Percentiles rank a stretch among this genome's conserved stretches.
Conservation (phyloP, 1,140 invertebrate genomes). For the Hyposmocoma kahamanoa region DNA sequence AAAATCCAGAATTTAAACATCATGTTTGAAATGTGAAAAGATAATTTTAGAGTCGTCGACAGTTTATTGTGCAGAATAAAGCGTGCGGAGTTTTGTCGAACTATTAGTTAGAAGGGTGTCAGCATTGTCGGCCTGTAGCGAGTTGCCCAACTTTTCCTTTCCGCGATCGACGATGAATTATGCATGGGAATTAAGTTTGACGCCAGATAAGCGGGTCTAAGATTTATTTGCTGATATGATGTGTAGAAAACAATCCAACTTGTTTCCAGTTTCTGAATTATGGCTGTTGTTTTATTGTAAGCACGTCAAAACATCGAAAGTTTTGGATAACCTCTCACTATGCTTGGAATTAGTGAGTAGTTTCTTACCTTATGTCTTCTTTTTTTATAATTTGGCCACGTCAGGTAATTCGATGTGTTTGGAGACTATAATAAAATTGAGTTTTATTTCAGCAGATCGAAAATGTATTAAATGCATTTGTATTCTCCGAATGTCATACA, state of each 20-base stretch:
- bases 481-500: conserved; percentile 21
- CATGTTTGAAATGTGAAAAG: no score
- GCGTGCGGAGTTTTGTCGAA: neutral
- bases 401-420: no score
- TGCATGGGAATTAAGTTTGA: conserved; percentile 71
- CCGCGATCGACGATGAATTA: conserved; percentile 54
- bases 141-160: conserved; percentile 45
- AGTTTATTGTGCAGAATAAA: neutral
- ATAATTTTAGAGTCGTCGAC: no score
- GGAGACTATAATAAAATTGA: no score
- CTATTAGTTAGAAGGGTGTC: conserved; percentile 16
- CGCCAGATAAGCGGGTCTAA: conserved; percentile 64
- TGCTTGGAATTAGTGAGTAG: neutral
- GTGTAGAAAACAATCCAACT: conserved; percentile 68
- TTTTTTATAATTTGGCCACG: no score
- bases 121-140: conserved; percentile 32
- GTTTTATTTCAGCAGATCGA: no score
- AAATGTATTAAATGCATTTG: conserved; percentile 3
- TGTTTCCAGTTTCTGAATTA: conserved; percentile 64
- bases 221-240: conserved; percentile 70
- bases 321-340: conserved; percentile 18
- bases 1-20: no score
- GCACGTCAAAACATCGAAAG: conserved; percentile 44
- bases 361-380: no score
- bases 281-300: conserved; percentile 62